Base-by-base conservation (phyloP, 2,888 invertebrate genomes). In the Octodonta nipae region DNA sequence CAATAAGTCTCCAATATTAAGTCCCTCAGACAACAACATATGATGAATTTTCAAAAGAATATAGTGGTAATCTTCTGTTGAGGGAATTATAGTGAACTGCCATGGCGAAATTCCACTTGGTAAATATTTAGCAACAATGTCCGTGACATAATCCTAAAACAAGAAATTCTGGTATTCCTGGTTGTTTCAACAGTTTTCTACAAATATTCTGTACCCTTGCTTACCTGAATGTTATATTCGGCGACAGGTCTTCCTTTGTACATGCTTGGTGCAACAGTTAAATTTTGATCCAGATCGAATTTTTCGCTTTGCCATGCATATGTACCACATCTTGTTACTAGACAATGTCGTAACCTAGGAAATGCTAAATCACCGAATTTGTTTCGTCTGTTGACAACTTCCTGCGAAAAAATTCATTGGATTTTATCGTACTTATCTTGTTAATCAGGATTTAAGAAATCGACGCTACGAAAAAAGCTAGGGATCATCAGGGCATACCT, bases 71-170 rank as follows among this genome's bases (percentile, higher is more conserved):
- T 66, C 63, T 20, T 73, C 70, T 31, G 73, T 68, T 1, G 56
- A 51, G 1, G 80, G 79, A 46, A 85, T 78, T 1, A 84, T 67
- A 22, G 77, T 73, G 32, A 84, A 73, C 53, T 86, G 85, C 86
- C 86, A 86, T 8, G 84, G 84, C 0, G 86, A 75, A 34, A 74
- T 66, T 32, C 76, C 74, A 2, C 65, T 63, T 4, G 81, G 75
- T 33, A 86, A 70, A 53, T 79, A 81, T 61, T 83, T 84, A 3
- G 79, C 75, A 14, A 82, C 73, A 36, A 80, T 68, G 33, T 83
- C 81, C 49, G 81, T 83, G 28, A 84, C 73, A 51, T 75, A 82
- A 16, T 83, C 81, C 79, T 80, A 35, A 28, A 44, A 41, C 28
- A n/a, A n/a, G n/a, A n/a, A n/a, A n/a, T n/a, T n/a, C n/a, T n/a